Evolutionary conservation across 2,113 vertebrate species (phyloP), one percentile per base, ranked within the genome.

Genomic region (Chaetops frenatus): DNA sequence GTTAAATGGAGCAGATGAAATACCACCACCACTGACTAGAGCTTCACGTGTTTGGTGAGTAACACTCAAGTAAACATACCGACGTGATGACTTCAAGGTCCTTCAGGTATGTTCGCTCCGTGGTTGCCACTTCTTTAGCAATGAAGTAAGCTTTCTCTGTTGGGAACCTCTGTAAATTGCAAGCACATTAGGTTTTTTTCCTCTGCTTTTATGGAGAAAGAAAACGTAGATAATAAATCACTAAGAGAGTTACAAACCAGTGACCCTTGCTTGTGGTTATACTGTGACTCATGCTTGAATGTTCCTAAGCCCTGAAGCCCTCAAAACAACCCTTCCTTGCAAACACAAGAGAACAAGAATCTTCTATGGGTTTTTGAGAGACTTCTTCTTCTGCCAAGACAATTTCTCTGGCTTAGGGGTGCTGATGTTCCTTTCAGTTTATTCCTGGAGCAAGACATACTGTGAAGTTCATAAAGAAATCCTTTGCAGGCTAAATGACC

Each of bases 51-150:
- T 27, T 62, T 44, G 15, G 28, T 56, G 70, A 69, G 78, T 36
- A 82, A 85, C 0, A 23, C 31, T n/a, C 20, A 47, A 70, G 81
- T 8, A 56, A 89, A 96, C 97, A 95, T 98, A 99, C 99, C 98
- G 98, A 98, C 10, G 98, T 99, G 97, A 99, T 98, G 97, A 99
- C 99, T 97, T 99, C 99, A 45, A 99, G 98, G 88, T 99, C 99
- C 98, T 99, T 99, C 97, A 99, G 95, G 94, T 99, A 99, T 0
- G 99, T 99, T 79, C 99, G 97, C 81, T 99, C 99, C 2, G 99
- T 99, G 73, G 99, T 99, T 0, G 99, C 98, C 67, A 98, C 98
- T 96, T 99, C 99, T 95, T 99, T 99, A 92, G 99, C 98, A 25
- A 99, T 99, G 97, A 99, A 99, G 96, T 99, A 99, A 23, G 99